Base-by-base conservation (phyloP, 2,797 vertebrate species). In the Limnodromus scolopaceus region DNA sequence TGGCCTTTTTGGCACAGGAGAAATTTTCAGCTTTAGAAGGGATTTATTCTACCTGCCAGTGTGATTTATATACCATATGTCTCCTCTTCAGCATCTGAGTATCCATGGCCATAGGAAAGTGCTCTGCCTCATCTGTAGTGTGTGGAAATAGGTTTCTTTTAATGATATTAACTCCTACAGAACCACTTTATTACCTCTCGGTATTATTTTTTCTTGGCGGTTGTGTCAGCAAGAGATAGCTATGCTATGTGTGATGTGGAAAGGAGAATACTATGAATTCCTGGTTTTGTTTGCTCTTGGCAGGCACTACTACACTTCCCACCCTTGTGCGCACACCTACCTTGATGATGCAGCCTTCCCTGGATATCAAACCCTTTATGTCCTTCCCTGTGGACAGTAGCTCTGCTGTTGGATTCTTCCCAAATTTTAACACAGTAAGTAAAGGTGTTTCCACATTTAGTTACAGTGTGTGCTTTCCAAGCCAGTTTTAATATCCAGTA, bases 401-500 rank as follows among this genome's bases (percentile, higher is more conserved):
- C 70, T 98, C 99, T 75, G 98, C 99, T 68, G 99, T 99, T 60
- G 99, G 99, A 93, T 99, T 99, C 95, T 99, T 99, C 97, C 99
- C 99, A 97, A 99, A 99, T 98, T 99, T 99, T 97, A 99, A 99
- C 98, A 99, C 98, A 97, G 99, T 99, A 98, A 98, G 98, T 98
- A 97, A 87, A 91, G 61, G 45, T 77, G 43, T 88, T 96, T 96
- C 86, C 57, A 61, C 92, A 36, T 97, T 93, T 57, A 95, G 80
- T 92, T 88, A 86, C 84, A 76, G 17, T 79, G n/a, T 93, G 16
- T 81, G 74, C 65, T 95, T 96, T 97, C 63, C 83, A 91, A 51
- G 39, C 38, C 51, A 9, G 58, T 96, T 92, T 55, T 60, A 72
- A 51, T 66, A 84, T 23, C 48, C 60, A 30, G 8, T 91, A 53